Evolutionary conservation across 2,113 vertebrate genomes (phyloP), one percentile per base, ranked within the genome.

Genomic region (Zosterops pallidus): DNA sequence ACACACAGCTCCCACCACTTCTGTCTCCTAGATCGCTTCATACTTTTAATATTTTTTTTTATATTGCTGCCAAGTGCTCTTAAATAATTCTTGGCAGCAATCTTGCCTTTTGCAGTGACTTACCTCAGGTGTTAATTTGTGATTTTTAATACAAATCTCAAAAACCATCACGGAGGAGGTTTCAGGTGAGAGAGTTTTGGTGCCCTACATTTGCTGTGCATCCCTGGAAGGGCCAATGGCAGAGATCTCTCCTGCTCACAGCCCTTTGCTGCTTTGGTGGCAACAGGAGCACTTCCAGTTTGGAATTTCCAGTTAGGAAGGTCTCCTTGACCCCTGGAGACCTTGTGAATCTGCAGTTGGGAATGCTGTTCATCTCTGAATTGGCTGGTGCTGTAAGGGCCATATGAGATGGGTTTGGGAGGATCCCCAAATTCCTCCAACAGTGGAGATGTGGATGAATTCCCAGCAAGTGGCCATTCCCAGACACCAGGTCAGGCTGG

Each of bases 141-240:
- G 31, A 4, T 56, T 83, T 69, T 62, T 25, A 37, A 3, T 26
- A 1, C 14, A 29, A 23, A 24, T 26, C 39, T 44, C 26, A 42
- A 12, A 29, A 59, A 11, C 1, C 3, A 0, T 26, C 3, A 0
- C 6, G 0, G 63, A 33, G 25, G 7, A 59, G n/a, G 41, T 29
- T 87, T 57, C 37, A 6, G 8, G 23, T 13, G 56, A 37, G 67
- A 7, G 4, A 28, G 0, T 56, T 46, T 29, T 50, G 68, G 55
- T 74, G 68, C 4, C 37, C 83, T 37, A 3, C 64, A 24, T 85
- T 75, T 60, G 25, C 21, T 44, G 12, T 8, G 52, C 55, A 18
- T 35, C 79, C 83, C 68, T 59, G 16, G 1, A 25, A 14, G 20
- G 35, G 17, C 14, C 11, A 18, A 0, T 11, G 21, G 44, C 63